phyloP scores from a whole-genome alignment of 2,888 invertebrate species.

The Meta bourneti region DNA sequence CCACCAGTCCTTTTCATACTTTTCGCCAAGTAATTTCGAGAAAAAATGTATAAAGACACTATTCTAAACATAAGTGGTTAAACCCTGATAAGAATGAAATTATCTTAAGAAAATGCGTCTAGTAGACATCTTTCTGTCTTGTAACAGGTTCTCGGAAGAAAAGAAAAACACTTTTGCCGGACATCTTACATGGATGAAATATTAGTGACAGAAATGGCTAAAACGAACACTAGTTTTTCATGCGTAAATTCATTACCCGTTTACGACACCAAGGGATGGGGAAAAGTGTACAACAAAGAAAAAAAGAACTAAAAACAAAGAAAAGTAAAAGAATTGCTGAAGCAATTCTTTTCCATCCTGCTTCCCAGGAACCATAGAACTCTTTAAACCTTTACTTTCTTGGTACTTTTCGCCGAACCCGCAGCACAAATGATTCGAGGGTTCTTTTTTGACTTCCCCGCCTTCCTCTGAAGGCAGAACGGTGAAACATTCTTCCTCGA shows the following conservation, averaged over 20 bases:
- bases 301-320: no score
- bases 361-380: no score
- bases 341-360: no score
- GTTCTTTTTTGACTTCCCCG: neutral
- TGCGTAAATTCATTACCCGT: neutral
- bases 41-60: no score
- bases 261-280: neutral
- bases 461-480: neutral
- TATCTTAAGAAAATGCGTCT: no score
- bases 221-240: neutral
- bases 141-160: neutral
- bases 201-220: conserved; percentile 26
- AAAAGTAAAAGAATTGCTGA: no score
- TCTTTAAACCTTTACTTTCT: neutral
- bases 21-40: no score
- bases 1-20: no score
- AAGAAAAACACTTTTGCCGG: neutral
- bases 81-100: no score
- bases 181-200: conserved; percentile 22
- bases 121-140: no score
- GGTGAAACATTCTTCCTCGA: neutral
- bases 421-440: conserved; percentile 7
- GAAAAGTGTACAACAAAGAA: no score
- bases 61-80: no score
- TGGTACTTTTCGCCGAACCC: conserved; percentile 3